Conservation (phyloP, 1,140 invertebrate species). For the Formica exsecta region DNA sequence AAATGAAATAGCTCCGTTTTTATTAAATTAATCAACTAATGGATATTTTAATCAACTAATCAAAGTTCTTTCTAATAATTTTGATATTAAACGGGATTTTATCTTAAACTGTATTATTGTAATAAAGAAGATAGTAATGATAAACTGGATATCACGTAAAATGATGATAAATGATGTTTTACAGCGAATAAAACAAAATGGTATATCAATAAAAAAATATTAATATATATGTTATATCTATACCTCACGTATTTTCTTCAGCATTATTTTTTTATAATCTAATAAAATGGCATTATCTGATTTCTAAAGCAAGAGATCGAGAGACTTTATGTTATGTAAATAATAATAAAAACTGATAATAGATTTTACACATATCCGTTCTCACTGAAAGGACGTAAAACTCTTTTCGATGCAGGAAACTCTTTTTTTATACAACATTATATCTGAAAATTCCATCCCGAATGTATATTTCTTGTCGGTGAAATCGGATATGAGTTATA, state of each 20-base stretch:
- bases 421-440: not conserved
- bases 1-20: not conserved
- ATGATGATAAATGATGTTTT: not conserved
- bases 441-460: not conserved
- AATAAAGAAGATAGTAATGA: conserved; percentile 30
- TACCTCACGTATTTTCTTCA: not conserved
- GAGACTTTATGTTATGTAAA: conserved; percentile 21
- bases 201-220: not conserved
- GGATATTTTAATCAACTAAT: not conserved
- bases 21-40: too few relatives aligned
- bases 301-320: conserved; percentile 12
- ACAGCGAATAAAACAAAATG: not conserved
- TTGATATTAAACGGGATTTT: conserved; percentile 30
- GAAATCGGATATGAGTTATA: conserved; percentile 52
- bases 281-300: conserved; percentile 11
- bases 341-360: conserved; percentile 36
- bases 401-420: not conserved
- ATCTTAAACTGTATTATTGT: not conserved
- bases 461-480: conserved; percentile 24
- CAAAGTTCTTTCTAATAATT: conserved; percentile 12
- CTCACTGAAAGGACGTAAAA: conserved; percentile 13
- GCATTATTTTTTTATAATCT: not conserved
- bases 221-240: not conserved
- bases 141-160: conserved; percentile 23
- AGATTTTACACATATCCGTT: conserved; percentile 34